phyloP scores from a whole-genome alignment of 2,797 vertebrate genomes.

The Notolepis coatsorum region DNA sequence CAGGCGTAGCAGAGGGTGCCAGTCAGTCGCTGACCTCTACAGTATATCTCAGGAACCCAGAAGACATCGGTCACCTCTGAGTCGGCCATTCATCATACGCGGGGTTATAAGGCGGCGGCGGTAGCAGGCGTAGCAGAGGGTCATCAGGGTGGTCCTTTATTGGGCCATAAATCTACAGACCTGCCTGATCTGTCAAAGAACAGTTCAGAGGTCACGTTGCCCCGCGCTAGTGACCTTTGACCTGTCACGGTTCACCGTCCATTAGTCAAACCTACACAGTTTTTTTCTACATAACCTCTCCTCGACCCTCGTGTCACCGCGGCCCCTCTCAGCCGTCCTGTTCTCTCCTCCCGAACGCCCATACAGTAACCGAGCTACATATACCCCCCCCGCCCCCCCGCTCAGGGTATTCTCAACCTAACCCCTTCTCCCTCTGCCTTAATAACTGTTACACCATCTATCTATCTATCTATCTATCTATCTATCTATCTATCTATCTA shows the following conservation, averaged over 20 bases:
- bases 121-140: conserved; percentile 53
- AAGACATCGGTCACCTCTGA: conserved; percentile 38
- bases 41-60: conserved; percentile 42
- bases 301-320: conserved; percentile 23
- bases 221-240: conserved; percentile 39
- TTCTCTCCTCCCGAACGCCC: conserved; percentile 23
- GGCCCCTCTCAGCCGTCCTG: conserved; percentile 40
- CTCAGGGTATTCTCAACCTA: neutral
- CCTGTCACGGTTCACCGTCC: conserved; percentile 43
- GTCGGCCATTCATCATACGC: conserved; percentile 55
- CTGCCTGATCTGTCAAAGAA: conserved; percentile 45
- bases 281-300: conserved; percentile 28
- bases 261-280: conserved; percentile 50
- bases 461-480: no score
- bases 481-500: no score
- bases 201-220: conserved; percentile 49
- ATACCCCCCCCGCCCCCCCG: conserved; percentile 9
- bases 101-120: conserved; percentile 29
- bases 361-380: neutral
- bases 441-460: no score
- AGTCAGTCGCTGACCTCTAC: neutral
- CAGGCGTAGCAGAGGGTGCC: no score
- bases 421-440: neutral
- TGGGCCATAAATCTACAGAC: conserved; percentile 28
- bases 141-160: conserved; percentile 25